Conservation (phyloP, 2,113 vertebrate genomes). For the Fukomys damarensis region DNA sequence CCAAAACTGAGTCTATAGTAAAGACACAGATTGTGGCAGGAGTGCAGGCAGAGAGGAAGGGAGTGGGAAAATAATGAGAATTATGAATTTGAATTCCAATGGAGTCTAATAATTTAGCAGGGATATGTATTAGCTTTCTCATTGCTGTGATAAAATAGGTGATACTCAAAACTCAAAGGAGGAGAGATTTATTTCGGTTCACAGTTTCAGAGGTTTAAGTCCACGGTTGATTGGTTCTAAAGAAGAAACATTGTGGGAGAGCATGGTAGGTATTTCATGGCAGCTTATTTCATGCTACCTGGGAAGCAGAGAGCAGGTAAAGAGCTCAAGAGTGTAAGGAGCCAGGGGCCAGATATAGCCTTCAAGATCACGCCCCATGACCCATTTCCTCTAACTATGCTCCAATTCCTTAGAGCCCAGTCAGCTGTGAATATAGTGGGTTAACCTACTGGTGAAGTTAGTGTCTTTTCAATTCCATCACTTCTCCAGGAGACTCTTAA, state of each 20-base stretch:
- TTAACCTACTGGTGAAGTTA: background rate
- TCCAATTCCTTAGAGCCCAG: background rate
- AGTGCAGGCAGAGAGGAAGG: background rate
- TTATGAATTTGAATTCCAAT: accelerated
- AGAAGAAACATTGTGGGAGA: background rate
- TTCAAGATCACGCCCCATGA: background rate
- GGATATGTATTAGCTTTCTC: background rate
- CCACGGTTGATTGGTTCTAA: background rate
- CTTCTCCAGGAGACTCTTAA: background rate
- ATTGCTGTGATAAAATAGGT: background rate
- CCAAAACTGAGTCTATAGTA: background rate
- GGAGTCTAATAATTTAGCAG: too few relatives aligned
- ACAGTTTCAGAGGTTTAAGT: background rate
- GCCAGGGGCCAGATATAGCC: background rate
- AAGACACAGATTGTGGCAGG: background rate
- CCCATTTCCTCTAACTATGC: background rate
- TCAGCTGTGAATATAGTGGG: background rate
- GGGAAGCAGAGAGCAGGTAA: background rate
- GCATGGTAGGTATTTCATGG: background rate
- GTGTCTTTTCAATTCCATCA: background rate
- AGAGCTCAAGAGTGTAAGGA: background rate
- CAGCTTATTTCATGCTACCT: background rate
- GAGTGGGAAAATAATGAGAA: background rate
- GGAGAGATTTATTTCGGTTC: background rate
- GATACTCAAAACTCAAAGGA: background rate